phyloP scores from a whole-genome alignment of 2,888 invertebrate species.

The Monoplex corrugatus region DNA sequence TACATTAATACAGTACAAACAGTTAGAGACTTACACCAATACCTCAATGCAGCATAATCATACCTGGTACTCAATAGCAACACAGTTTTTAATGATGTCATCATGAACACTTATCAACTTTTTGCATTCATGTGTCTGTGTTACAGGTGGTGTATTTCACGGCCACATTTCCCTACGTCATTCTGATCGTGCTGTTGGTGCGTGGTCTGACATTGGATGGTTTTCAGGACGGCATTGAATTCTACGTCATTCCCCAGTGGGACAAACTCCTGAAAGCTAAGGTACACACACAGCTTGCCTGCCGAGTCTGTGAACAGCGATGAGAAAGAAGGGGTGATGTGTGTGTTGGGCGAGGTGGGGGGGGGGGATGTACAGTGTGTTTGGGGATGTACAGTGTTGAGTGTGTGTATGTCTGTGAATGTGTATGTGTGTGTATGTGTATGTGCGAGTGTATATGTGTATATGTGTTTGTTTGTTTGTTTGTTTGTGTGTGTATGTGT shows the following conservation, averaged over 20 bases:
- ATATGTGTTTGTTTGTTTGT: background rate
- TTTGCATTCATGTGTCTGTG: no score
- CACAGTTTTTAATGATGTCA: no score
- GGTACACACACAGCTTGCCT: constrained; percentile 64
- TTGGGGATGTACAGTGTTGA: no score
- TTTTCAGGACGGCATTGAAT: constrained; percentile 73
- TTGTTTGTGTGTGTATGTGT: background rate
- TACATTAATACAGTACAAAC: no score
- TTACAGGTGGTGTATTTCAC: constrained; percentile 78
- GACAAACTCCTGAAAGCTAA: constrained; percentile 67
- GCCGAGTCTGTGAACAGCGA: no score
- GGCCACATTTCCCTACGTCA: constrained; percentile 77
- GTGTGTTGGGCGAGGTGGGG: no score
- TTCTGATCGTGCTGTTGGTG: constrained; percentile 73
- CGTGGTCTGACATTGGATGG: constrained; percentile 76
- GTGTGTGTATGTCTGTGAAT: background rate
- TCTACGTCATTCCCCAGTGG: constrained; percentile 77
- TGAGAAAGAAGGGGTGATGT: no score
- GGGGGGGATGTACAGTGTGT: no score
- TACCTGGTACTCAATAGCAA: no score
- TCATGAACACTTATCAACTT: no score
- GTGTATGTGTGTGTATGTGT: constrained; percentile 24
- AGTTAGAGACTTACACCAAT: background rate
- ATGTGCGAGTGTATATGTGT: no score
- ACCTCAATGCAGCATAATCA: background rate